phyloP scores from a whole-genome alignment of 1,140 invertebrate species.

The Penaeus chinensis region DNA sequence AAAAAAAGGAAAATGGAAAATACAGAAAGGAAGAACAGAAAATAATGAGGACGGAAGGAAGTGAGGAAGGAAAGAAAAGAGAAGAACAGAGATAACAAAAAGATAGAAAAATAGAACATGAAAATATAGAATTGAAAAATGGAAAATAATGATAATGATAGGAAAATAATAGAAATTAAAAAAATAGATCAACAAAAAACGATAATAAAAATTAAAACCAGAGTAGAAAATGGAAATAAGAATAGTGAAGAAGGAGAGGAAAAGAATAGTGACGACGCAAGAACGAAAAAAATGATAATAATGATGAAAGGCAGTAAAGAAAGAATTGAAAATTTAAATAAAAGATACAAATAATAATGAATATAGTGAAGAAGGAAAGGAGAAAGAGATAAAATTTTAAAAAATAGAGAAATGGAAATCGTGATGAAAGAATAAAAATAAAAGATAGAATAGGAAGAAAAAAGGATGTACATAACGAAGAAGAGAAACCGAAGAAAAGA shows the following conservation, averaged over 20 bases:
- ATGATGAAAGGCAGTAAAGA: neutral
- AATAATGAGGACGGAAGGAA: too few species aligned
- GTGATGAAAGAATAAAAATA: neutral
- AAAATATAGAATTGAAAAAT: too few species aligned
- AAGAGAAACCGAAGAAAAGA: neutral
- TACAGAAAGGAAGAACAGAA: too few species aligned
- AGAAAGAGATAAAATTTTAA: neutral
- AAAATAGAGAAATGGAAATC: neutral
- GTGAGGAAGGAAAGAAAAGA: too few species aligned
- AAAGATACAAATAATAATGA: neutral
- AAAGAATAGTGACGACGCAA: neutral
- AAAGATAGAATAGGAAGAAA: neutral
- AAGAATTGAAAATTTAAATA: neutral
- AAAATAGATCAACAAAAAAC: too few species aligned
- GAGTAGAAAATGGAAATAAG: too few species aligned
- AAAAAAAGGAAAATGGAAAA: too few species aligned
- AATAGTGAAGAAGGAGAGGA: constrained; percentile 4
- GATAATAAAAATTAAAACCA: too few species aligned
- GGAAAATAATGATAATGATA: too few species aligned
- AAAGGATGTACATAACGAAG: neutral
- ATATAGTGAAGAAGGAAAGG: neutral
- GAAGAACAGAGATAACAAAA: too few species aligned
- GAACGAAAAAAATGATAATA: neutral
- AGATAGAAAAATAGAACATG: too few species aligned
- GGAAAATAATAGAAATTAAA: too few species aligned